phyloP scores from a whole-genome alignment of 2,113 vertebrate genomes.

The Pseudorasbora parva region DNA sequence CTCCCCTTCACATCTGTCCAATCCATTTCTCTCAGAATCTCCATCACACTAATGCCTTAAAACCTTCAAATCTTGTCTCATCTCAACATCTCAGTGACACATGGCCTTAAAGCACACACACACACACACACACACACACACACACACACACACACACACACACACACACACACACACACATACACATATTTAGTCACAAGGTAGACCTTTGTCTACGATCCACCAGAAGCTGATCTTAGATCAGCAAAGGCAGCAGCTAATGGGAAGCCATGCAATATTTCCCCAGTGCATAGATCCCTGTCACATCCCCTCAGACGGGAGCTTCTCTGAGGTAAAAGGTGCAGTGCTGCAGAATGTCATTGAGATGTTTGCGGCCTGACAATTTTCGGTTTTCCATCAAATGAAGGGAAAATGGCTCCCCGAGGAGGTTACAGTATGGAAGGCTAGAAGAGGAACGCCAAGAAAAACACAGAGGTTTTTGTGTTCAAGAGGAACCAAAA shows the following conservation, averaged over 20 bases:
- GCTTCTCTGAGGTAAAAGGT: constrained; percentile 64
- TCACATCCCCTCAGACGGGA: constrained; percentile 62
- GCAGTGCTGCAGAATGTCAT: constrained; percentile 64
- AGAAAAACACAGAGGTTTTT: constrained; percentile 69
- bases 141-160: constrained; percentile 69
- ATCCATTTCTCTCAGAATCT: neutral
- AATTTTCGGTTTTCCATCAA: constrained; percentile 73
- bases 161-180: constrained; percentile 64
- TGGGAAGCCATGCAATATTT: constrained; percentile 6
- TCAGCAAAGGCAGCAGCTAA: neutral
- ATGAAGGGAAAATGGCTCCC: constrained; percentile 70
- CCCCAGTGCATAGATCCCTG: constrained; percentile 27
- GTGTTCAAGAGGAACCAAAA: neutral
- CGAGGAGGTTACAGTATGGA: constrained; percentile 72
- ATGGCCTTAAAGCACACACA: constrained; percentile 77
- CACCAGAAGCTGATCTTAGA: constrained; percentile 28
- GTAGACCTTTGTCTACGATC: constrained; percentile 71
- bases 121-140: too few species aligned
- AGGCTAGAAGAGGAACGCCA: constrained; percentile 65
- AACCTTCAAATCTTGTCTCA: neutral
- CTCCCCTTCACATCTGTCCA: constrained; percentile 1
- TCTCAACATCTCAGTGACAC: constrained; percentile 57
- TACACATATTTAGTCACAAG: constrained; percentile 72
- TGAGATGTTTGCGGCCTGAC: constrained; percentile 68
- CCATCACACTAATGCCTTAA: constrained; percentile 10